A percentile compares a stretch with the other conserved stretches of the same genome.
Conservation (phyloP, 2,888 invertebrate genomes). For the Empis livida region DNA sequence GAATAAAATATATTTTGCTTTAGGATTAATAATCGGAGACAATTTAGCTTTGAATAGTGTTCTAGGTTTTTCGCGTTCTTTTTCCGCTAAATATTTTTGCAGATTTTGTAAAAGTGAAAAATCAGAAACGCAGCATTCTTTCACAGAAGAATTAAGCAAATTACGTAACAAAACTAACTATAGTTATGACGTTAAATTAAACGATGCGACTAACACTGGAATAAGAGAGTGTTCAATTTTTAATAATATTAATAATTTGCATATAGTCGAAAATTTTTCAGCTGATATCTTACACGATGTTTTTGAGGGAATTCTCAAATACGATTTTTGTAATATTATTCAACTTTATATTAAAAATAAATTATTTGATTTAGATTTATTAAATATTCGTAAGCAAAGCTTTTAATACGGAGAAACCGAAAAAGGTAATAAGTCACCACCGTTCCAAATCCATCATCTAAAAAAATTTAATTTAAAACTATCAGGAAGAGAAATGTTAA, state of each 20-base stretch:
- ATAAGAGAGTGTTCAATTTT: slow-evolving; percentile 4
- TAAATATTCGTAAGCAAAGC: slow-evolving; percentile 6
- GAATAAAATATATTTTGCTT: slow-evolving; percentile 1
- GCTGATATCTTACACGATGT: background rate
- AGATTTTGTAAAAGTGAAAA: slow-evolving; percentile 5
- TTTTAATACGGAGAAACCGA: slow-evolving; percentile 8
- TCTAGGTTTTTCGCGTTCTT: slow-evolving; percentile 4
- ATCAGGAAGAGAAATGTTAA: slow-evolving; percentile 7
- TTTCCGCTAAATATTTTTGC: slow-evolving; percentile 4
- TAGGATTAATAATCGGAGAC: slow-evolving; percentile 6
- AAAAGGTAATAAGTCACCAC: slow-evolving; percentile 7
- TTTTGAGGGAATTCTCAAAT: slow-evolving; percentile 1
- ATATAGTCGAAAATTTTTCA: slow-evolving; percentile 1
- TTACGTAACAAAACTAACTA: slow-evolving; percentile 2
- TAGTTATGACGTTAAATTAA: background rate
- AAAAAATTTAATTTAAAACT: slow-evolving; percentile 8
- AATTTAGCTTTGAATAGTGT: slow-evolving; percentile 5
- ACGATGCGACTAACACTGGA: background rate
- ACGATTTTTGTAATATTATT: slow-evolving; percentile 4
- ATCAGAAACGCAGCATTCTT: background rate
- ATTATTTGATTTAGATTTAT: slow-evolving; percentile 1
- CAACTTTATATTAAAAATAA: slow-evolving; percentile 1
- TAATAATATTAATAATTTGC: slow-evolving; percentile 2
- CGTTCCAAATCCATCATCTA: slow-evolving; percentile 2
- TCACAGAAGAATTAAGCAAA: background rate